Base-by-base conservation (phyloP, 2,113 vertebrate genomes). In the Baryphthengus martii region DNA sequence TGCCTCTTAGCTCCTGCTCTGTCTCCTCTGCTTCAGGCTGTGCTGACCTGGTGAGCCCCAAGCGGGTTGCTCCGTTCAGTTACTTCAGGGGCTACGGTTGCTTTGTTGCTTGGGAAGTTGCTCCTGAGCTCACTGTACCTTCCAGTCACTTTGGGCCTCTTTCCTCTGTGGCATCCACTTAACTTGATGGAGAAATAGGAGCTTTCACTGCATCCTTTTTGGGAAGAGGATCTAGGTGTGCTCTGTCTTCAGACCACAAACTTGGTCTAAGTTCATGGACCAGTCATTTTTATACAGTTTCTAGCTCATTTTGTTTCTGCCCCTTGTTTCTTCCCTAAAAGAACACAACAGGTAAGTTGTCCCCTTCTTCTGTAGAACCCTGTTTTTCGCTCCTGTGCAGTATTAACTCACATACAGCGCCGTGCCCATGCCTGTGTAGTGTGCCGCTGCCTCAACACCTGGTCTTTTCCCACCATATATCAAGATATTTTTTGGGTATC, bases 401-500 rank as follows among this genome's bases (percentile, higher is more conserved):
- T 17, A 3, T 66, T 53, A 58, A 29, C 39, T 92, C 23, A 3
- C 4, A 33, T 9, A 5, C 5, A 25, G n/a, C 3, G 6, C 80
- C 58, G 26, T 82, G 49, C 45, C 26, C 1, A 0, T 50, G 53
- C 37, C 68, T 13, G 25, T 42, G 31, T 76, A 23, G 68, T 59
- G 5, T 0, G 2, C 40, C 33, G 5, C 13, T 24, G 7, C 25
- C 56, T 50, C 39, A 20, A 1, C 6, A 1, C 17, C 44, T 52
- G 14, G 21, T 78, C 39, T 40, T 72, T 88, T 49, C 40, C 24
- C 53, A n/a, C 10, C 25, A 35, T 50, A 6, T 50, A 29, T 25
- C 20, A 25, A 63, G 50, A 8, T 16, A 19, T 24, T 68, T 91
- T 59, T 39, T 81, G 39, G 28, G 16, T 9, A 13, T 55, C 23